phyloP scores from a whole-genome alignment of 1,140 invertebrate species.

The Psix sp. region DNA sequence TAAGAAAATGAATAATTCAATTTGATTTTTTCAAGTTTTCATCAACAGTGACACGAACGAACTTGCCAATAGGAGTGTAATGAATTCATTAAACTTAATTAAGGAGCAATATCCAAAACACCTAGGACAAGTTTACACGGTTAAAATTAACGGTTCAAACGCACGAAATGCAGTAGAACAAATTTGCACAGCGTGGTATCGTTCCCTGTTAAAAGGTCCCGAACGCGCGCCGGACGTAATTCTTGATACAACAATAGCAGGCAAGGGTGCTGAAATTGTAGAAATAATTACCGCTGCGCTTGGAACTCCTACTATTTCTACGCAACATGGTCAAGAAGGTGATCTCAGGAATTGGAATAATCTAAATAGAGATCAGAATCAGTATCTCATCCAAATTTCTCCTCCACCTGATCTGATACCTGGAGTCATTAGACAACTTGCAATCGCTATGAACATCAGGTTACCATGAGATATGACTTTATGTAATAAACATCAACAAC shows the following conservation, averaged over 20 bases:
- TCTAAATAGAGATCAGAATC: slow-evolving; percentile 81
- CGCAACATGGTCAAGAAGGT: slow-evolving; percentile 88
- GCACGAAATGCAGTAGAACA: slow-evolving; percentile 54
- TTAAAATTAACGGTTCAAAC: slow-evolving; percentile 64
- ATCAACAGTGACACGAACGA: slow-evolving; percentile 68
- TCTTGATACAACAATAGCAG: slow-evolving; percentile 86
- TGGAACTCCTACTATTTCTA: slow-evolving; percentile 88
- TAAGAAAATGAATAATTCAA: neutral
- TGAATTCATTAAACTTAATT: slow-evolving; percentile 62
- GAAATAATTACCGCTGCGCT: slow-evolving; percentile 88
- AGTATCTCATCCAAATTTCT: slow-evolving; percentile 84
- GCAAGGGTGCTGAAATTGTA: slow-evolving; percentile 86
- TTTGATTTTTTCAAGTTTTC: slow-evolving; percentile 64
- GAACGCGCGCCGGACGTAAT: slow-evolving; percentile 85
- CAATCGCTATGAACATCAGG: slow-evolving; percentile 85
- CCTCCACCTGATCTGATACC: slow-evolving; percentile 90
- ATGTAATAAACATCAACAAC: no score
- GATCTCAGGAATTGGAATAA: slow-evolving; percentile 88
- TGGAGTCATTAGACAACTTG: slow-evolving; percentile 87
- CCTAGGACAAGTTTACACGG: slow-evolving; percentile 63
- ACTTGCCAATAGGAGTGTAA: slow-evolving; percentile 67
- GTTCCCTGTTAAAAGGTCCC: slow-evolving; percentile 43
- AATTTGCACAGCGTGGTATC: slow-evolving; percentile 68
- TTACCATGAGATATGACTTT: slow-evolving; percentile 6
- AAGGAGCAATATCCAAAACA: slow-evolving; percentile 59